These are phyloP conservation scores for Danaus chrysippus DNA, from an alignment of 2,888 invertebrate genomes.

Conservation along the genomic window DNA sequence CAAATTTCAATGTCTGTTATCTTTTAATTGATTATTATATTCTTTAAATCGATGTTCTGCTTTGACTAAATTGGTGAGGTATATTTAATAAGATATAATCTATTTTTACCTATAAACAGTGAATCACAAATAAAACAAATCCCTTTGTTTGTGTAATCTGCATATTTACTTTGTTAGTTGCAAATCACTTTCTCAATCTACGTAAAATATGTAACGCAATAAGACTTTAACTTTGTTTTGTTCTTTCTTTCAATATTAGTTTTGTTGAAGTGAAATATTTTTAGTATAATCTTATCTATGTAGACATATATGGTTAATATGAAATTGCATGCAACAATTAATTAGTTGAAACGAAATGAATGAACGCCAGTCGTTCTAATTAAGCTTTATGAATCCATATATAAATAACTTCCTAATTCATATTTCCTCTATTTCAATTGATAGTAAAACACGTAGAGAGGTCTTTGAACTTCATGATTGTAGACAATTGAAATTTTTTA, in stretches of 20 bases:
- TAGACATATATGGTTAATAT: constrained; percentile 26
- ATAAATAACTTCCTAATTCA: constrained; percentile 55
- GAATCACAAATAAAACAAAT: constrained; percentile 47
- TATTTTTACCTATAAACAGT: constrained; percentile 53
- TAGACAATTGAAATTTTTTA: constrained; percentile 19
- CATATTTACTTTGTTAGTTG: constrained; percentile 1
- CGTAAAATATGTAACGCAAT: not conserved
- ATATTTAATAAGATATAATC: constrained; percentile 53
- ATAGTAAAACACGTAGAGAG: constrained; percentile 35
- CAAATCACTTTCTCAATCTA: not conserved
- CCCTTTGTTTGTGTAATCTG: constrained; percentile 38
- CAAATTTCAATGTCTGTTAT: too few relatives aligned
- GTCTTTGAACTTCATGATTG: constrained; percentile 32
- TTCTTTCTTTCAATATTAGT: not conserved
- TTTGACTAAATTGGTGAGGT: constrained; percentile 40
- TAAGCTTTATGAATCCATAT: constrained; percentile 47
- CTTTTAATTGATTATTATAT: too few relatives aligned
- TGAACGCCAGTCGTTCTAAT: constrained; percentile 64
- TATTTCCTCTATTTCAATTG: constrained; percentile 48
- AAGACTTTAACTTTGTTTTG: constrained; percentile 2
- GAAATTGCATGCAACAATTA: constrained; percentile 42
- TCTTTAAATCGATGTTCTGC: constrained; percentile 22
- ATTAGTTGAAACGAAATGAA: constrained; percentile 36
- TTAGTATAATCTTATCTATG: constrained; percentile 19
- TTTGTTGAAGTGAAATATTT: constrained; percentile 15